phyloP scores from a whole-genome alignment of 2,113 vertebrate genomes.

The Bambusicola thoracicus region DNA sequence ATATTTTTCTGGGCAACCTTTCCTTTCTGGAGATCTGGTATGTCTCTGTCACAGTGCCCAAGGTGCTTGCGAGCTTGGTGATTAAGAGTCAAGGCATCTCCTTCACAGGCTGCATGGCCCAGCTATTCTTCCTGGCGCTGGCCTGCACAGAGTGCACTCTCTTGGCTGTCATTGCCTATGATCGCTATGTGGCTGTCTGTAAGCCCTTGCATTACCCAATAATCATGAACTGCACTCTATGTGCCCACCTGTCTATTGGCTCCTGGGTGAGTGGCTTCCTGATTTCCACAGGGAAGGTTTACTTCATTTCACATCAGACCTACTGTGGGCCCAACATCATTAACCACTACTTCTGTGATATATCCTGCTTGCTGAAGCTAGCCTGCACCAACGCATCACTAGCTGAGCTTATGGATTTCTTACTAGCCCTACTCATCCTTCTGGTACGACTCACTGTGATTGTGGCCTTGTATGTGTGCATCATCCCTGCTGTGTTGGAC shows the following conservation, averaged over 20 bases:
- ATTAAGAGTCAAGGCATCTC: not conserved
- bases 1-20: constrained; percentile 60
- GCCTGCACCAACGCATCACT: not conserved
- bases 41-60: constrained; percentile 60
- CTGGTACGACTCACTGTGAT: constrained; percentile 19
- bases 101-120: not conserved
- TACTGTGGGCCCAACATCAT: constrained; percentile 34
- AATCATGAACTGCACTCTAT: not conserved
- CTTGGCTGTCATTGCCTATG: not conserved
- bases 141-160: not conserved
- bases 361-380: constrained; percentile 28
- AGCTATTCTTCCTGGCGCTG: not conserved
- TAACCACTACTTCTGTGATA: constrained; percentile 55
- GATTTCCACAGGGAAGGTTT: not conserved
- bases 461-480: constrained; percentile 19
- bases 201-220: not conserved
- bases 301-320: not conserved
- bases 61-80: constrained; percentile 43
- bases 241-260: not conserved
- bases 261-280: not conserved
- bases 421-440: not conserved
- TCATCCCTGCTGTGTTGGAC: not conserved
- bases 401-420: constrained; percentile 10
- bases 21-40: constrained; percentile 71
- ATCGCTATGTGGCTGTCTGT: not conserved